phyloP scores from a whole-genome alignment of 2,113 vertebrate species.

The Oenanthe melanoleuca region DNA sequence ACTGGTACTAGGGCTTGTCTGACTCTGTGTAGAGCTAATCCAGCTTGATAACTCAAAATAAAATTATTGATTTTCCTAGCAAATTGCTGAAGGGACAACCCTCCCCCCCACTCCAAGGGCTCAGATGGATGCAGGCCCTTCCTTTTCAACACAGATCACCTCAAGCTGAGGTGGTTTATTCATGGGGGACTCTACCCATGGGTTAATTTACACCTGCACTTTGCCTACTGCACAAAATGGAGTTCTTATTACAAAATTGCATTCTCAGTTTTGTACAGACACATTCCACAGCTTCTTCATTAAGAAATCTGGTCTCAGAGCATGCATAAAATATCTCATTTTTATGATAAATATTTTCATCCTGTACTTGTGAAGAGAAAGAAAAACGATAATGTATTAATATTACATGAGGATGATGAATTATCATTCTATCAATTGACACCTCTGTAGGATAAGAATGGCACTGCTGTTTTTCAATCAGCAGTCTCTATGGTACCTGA shows the following conservation, averaged over 20 bases:
- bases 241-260: not conserved
- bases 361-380: not conserved
- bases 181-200: not conserved
- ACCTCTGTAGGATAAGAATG: not conserved
- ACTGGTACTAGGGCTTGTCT: not conserved
- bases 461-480: not conserved
- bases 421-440: conserved; percentile 11
- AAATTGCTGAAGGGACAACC: not conserved
- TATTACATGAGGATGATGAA: not conserved
- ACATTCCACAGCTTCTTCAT: not conserved
- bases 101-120: not conserved
- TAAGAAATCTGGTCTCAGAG: not conserved
- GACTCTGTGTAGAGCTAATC: not conserved
- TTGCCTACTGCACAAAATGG: not conserved
- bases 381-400: not conserved
- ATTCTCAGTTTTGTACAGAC: not conserved
- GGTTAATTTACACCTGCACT: not conserved
- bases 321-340: not conserved
- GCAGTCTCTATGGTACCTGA: not conserved
- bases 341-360: conserved; percentile 4
- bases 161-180: not conserved
- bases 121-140: not conserved
- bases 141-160: not conserved
- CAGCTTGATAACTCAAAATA: not conserved
- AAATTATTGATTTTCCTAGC: not conserved